Percentiles rank a stretch among this genome's conserved stretches.
These are phyloP conservation scores for Ovis aries DNA, from an alignment of 2,113 vertebrate genomes.

Conservation along the genomic window ARS-UI_Ramb_v3.0 NC_056056.1:21059501-21060000, in stretches of 20 bases:
- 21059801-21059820: not conserved
- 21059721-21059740: not conserved
- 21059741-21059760: not conserved
- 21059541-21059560: not conserved
- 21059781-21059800: not conserved
- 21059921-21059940: not conserved
- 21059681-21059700: not conserved
- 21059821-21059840: not conserved
- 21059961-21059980: accelerated
- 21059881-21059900: not conserved
- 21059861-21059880: not conserved
- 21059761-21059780: not conserved
- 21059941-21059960: accelerated
- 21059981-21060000: not conserved
- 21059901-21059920: not conserved
- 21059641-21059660: not conserved
- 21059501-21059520: not conserved
- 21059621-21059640: not conserved
- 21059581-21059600: not conserved
- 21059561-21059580: not conserved
- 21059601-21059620: not conserved
- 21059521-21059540: not conserved
- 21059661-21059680: not conserved
- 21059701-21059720: not conserved
- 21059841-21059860: not conserved